Base-by-base conservation (phyloP, 2,113 vertebrate genomes). In the Amphiprion ocellaris region DNA sequence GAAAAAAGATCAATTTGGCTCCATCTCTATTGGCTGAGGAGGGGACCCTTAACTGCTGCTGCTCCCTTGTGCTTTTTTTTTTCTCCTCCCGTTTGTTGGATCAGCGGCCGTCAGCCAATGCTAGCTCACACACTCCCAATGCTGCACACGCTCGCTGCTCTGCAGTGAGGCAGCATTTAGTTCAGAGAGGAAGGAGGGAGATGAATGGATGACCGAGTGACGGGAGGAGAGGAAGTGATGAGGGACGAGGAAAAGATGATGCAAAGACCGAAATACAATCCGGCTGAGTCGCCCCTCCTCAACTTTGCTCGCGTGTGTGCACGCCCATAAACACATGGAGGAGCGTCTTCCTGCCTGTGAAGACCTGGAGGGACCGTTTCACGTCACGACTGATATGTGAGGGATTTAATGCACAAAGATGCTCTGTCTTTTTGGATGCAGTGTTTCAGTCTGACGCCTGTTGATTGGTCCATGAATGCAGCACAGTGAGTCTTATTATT, bases 151-250 rank as follows among this genome's bases (percentile, higher is more conserved):
- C 85, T 95, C 95, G 91, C 33, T 91, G 94, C 94, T 94, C 95
- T 96, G 96, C 97, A 96, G 95, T 96, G 96, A 95, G 94, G 92
- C 95, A 92, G 92, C 93, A 91, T 92, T 83, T 80, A 93, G 89
- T 93, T 83, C 92, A 92, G 91, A 89, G 79, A 93, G 93, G 93
- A 93, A 59, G 41, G 52, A 41, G 70, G 50, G 69, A 69, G 71
- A 74, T 60, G 74, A 74, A 83, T 75, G 78, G 68, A 74, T 46
- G 78, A 58, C 19, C 14, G 53, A 69, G 52, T 37, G 82, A 85
- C 56, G 79, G 72, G 73, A 82, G 73, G 79, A 79, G 68, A 76
- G 79, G 37, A 61, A 83, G 39, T 15, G 69, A 33, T 10, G 46
- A 28, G 61, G 19, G 58, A 16, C 59, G 71, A 52, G 55, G 46